These are phyloP conservation scores for Melinopterus prodromus DNA, from an alignment of 2,888 invertebrate species.

Conservation along the genomic window DNA sequence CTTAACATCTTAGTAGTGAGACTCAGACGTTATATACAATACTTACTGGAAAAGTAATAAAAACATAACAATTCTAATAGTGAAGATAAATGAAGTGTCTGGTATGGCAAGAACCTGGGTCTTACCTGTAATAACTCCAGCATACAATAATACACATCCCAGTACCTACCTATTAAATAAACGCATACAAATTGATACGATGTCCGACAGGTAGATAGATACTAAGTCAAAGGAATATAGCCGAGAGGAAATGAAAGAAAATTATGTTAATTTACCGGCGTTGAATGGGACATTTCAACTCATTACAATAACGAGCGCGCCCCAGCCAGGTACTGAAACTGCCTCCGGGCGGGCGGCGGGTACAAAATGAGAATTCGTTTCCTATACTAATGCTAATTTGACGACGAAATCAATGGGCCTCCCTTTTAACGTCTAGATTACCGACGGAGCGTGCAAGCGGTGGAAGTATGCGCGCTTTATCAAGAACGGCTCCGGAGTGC, in stretches of 20 bases:
- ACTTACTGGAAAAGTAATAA: neutral
- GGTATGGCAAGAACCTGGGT: neutral
- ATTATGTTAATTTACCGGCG: neutral
- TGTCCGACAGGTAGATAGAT: neutral
- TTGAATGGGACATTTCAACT: neutral
- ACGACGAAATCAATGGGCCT: constrained; percentile 17
- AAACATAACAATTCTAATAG: neutral
- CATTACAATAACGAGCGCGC: constrained; percentile 4
- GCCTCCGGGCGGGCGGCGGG: neutral
- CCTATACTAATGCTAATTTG: constrained; percentile 24
- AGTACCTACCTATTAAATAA: neutral
- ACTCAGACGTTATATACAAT: too few relatives aligned
- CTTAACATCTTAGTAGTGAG: too few relatives aligned
- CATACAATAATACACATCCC: neutral
- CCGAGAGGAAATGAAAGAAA: constrained; percentile 4
- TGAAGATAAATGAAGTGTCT: neutral
- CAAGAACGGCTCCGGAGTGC: neutral
- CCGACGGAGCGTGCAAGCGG: constrained; percentile 10
- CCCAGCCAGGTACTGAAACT: neutral
- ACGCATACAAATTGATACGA: neutral
- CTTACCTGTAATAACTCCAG: neutral
- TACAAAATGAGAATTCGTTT: neutral
- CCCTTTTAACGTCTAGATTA: constrained; percentile 25
- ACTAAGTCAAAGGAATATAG: neutral
- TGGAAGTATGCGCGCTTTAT: constrained; percentile 4